Base-by-base conservation (phyloP, 2,797 vertebrate species). In the Heterohyrax brucei region DNA sequence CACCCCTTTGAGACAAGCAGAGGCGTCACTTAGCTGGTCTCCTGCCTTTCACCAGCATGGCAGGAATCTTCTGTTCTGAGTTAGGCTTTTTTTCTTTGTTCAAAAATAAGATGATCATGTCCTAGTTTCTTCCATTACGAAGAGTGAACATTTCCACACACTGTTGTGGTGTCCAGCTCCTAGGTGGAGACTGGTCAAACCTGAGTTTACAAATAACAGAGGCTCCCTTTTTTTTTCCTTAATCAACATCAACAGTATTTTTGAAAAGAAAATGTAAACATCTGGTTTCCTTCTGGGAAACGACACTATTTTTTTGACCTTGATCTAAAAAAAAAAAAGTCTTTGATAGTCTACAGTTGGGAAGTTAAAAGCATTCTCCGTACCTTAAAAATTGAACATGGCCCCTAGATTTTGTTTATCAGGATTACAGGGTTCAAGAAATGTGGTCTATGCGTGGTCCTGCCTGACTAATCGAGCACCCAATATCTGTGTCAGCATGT, bases 281-380 rank as follows among this genome's bases (percentile, higher is more conserved):
- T 98, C 96, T 98, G 95, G 59, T 97, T 98, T 98, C 96, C 95
- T 98, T 98, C 89, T 97, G 96, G 73, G 96, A 98, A 98, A 97
- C 76, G 94, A 80, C 39, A 48, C 93, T 97, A 80, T 95, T 89
- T 83, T 96, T 81, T 96, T 95, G 92, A 97, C 94, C 96, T 95
- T 97, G 93, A 97, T 95, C 92, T 89, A 87, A 92, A 95, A 96
- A 96, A 96, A 97, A 97, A 97, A 96, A 94, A 33, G 82, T 96
- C 95, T 95, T 93, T 96, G 61, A 19, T 93, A 73, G 77, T 97
- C 95, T 79, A 72, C 83, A 91, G 83, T 39, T 66, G 70, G 50
- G 66, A 96, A 21, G 72, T 95, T 79, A 73, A 82, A 93, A 91
- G 79, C 91, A 72, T 93, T 28, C 33, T 89, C 16, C 26, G 33